Base-by-base conservation (phyloP, 1,140 invertebrate genomes). In the Philotrypesis tridentata region DNA sequence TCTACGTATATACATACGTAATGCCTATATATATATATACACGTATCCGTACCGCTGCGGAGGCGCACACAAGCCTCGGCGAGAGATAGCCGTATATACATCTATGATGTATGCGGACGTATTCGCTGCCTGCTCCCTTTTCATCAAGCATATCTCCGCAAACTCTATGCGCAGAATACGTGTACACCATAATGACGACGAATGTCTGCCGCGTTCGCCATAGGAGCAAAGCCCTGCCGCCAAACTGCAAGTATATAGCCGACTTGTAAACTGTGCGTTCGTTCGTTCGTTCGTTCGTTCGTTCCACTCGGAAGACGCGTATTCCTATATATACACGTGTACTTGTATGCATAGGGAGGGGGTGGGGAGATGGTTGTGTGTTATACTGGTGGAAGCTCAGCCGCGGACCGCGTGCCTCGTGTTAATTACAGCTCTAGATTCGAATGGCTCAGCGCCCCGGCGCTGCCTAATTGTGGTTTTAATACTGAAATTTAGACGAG, bases 401-500 rank as follows among this genome's bases (percentile, higher is more conserved):
- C 33, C 17, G 25, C 21, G 29, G 5, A 2, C 17, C 48, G 11
- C 70, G 48, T 60, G 72, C 25, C 31, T 33, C 43, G 48, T 31
- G 72, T 74, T 74, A 74, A 74, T 74, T 74, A 74, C 72, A n/a
- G 72, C 48, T n/a, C 40, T 17, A 17, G 12, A 48, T 33, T 60
- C 72, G 48, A n/a, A 29, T 60, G 31, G 23, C 72, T 74, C 8
- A 23, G 25, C 14, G 70, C 2, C 3, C 21, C 2, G 2, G 33
- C 70, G 37, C 27, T 31, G 27, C 27, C 72, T 74, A 61, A 74
- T 74, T 74, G 72, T 74, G 72, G 43, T 74, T 74, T 74, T 74
- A 74, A 74, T 74, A 74, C 72, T 74, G 48, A 60, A 74, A 74
- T 74, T 31, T 60, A 27, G 72, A 60, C 43, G 72, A 74, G 17